Base-by-base conservation (phyloP, 2,113 vertebrate genomes). In the Hippocampus guttulatus region DNA sequence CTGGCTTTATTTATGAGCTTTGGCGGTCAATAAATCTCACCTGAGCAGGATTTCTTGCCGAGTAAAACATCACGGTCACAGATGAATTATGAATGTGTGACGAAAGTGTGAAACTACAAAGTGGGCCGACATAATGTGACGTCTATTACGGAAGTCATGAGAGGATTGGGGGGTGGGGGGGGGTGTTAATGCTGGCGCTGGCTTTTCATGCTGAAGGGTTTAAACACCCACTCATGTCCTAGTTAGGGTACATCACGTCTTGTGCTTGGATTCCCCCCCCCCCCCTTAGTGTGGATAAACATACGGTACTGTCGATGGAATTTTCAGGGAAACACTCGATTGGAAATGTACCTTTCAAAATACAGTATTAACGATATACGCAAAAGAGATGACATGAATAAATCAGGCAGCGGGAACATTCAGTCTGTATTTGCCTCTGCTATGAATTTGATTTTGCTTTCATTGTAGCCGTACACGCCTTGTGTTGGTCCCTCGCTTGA, bases 401-500 rank as follows among this genome's bases (percentile, higher is more conserved):
- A 68, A 62, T 10, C 47, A 25, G 20, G 23, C 30, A 23, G 16
- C 5, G 20, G 14, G 33, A 18, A 20, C 14, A 6, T 33, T 15
- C 16, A 33, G 21, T 38, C 33, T 38, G 5, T 61, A 9, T 61
- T 61, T 61, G 58, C 16, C 27, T 6, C 14, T 33, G 58, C 27
- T 61, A 58, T 27, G 4, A 21, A 41, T 75, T 72, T 68, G 25
- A 55, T 25, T 73, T 52, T 52, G 20, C 16, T 49, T 8, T 9
- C 43, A 47, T 69, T 64, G 74, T 43, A 49, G 68, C 71, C 69
- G 45, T 30, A 74, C 11, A 70, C 67, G 67, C 41, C 58, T 70
- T 84, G 82, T 84, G 84, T 63, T 61, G 71, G 66, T 66, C 45
- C 64, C 25, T 73, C 41, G 70, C 79, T 82, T 63, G 70, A 71